Base-by-base conservation (phyloP, 2,113 vertebrate genomes). In the zebrafish (Danio rerio) region DNA sequence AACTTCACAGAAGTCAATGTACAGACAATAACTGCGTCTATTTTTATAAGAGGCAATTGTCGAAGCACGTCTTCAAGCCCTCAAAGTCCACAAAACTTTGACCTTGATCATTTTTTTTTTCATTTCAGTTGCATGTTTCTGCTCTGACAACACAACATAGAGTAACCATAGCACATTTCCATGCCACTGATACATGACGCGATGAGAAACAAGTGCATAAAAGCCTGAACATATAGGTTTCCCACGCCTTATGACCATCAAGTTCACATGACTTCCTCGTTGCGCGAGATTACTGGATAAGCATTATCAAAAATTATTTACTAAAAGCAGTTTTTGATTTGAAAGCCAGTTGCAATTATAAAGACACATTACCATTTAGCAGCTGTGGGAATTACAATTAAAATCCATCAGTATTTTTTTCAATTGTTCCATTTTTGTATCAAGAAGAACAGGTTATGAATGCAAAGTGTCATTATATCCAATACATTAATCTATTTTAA, bases 141-240 rank as follows among this genome's bases (percentile, higher is more conserved):
- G n/a, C 55, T 47, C 73, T 59, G n/a, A 59, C 10, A 61, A 47
- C 53, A 59, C 73, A 61, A 76, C 42, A 58, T 40, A 59, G 21
- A 47, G 73, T 61, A 47, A 45, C 73, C 75, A 63, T 50, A 76
- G 73, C n/a, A 9, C 55, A 45, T 75, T 59, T 59, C 55, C 73
- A 76, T 45, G n/a, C 16, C 72, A 75, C 18, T 77, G 13, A 62
- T 31, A 62, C 13, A 45, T 45, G 72, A 75, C 10, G 52, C 31
- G n/a, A 20, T 3, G 7, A 56, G 52, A 68, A 43, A 56, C 31
- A 73, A 73, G 71, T 56, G 72, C 49, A 15, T 52, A 50, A n/a
- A 42, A 12, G 42, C 55, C 18, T 43, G 43, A 20, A 6, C 42
- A 45, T 7, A 58, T 7, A 20, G 8, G 2, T 4, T 18, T 56